These are phyloP conservation scores for Spheniscus mendiculus DNA, from an alignment of 2,113 vertebrate species.

Conservation along the genomic window DNA sequence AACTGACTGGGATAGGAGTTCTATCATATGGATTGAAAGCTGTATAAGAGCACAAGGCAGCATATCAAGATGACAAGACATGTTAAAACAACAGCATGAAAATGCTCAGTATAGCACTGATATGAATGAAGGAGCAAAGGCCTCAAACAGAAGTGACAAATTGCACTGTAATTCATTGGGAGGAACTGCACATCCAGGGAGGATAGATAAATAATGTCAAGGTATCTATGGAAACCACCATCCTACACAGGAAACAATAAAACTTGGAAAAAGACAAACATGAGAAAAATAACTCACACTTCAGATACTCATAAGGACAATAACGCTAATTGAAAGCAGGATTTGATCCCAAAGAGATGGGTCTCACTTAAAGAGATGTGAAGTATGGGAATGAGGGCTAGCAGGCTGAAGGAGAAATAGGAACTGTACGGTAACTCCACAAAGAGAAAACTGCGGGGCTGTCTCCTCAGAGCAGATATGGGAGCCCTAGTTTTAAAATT, in stretches of 20 bases:
- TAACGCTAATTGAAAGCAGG: neutral
- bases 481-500: neutral
- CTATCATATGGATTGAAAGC: neutral
- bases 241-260: conserved; percentile 27
- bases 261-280: neutral
- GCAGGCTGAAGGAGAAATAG: neutral
- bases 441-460: neutral
- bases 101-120: neutral
- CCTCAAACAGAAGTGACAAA: neutral
- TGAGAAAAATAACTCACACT: neutral
- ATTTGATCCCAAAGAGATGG: neutral
- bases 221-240: conserved; percentile 39
- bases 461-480: neutral
- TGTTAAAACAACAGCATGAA: neutral
- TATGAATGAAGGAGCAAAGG: neutral
- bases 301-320: neutral
- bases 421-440: neutral
- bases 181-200: neutral
- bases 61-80: neutral
- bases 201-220: neutral
- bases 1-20: neutral
- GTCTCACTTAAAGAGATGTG: neutral
- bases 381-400: neutral
- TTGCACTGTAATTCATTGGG: neutral
- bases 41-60: neutral